Base-by-base conservation (phyloP, 2,888 invertebrate species). In the Oconnorella tubifera region DNA sequence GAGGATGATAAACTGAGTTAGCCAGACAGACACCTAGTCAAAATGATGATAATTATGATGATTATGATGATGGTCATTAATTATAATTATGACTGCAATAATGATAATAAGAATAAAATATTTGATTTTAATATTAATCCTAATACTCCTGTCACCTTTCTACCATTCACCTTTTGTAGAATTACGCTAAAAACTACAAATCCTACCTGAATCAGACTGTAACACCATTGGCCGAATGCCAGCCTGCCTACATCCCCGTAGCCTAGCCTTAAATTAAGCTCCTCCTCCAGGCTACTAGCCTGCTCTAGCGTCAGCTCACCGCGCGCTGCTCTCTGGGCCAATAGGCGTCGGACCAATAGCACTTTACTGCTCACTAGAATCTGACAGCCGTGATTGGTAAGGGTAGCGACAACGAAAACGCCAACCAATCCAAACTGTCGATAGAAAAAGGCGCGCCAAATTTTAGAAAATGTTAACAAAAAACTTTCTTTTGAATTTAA, bases 1-100 rank as follows among this genome's bases (percentile, higher is more conserved):
- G 69, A 76, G 76, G 53, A 78, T 79, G 3, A 76, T 76, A 70
- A 76, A 79, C 72, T 80, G 80, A 2, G 80, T 80, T 48, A 80
- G 64, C 25, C 76, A 70, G 3, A 80, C 72, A 56, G 74, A 75
- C 19, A 74, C 63, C 53, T 78, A 77, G n/a, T n/a, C n/a, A n/a
- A n/a, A n/a, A n/a, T n/a, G n/a, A n/a, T n/a, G n/a, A n/a, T n/a
- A n/a, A n/a, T n/a, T n/a, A n/a, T n/a, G n/a, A n/a, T n/a, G n/a
- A n/a, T n/a, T n/a, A n/a, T n/a, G n/a, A n/a, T n/a, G n/a, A n/a
- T n/a, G n/a, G n/a, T n/a, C n/a, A n/a, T n/a, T n/a, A n/a, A n/a
- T n/a, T n/a, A n/a, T n/a, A n/a, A n/a, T n/a, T n/a, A n/a, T n/a
- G n/a, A n/a, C n/a, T n/a, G n/a, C n/a, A n/a, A n/a, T n/a, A n/a